Evolutionary conservation across 2,888 invertebrate genomes (phyloP), one percentile per base, ranked within the genome.

Genomic region (Pachycephus smyrnensis): DNA sequence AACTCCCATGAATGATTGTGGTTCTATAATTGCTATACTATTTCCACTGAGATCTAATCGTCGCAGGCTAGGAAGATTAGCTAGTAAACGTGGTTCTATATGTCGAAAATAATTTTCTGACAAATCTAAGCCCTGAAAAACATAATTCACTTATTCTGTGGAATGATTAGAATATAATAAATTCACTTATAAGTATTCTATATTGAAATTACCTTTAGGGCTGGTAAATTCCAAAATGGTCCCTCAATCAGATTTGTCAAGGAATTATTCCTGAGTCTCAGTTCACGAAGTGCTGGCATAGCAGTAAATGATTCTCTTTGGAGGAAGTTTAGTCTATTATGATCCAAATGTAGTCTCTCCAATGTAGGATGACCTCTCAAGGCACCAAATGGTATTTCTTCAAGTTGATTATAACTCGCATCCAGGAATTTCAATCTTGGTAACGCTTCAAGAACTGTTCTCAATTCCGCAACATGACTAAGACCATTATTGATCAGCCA

Each of bases 161-260:
- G 15, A 9, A 55, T 1, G 2, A 23, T 23, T 6, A 31, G 12
- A 12, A 71, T 31, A 32, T 31, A 33, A 11, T 30, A 68, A 33
- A 55, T 75, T 11, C 11, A 71, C 15, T 36, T 75, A 23, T 9
- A 76, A 33, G 4, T 76, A 12, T 33, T 35, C n/a, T 33, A 71
- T 31, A 15, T 71, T 71, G 6, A 32, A 69, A 55, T 82, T 81
- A 92, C 92, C 92, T 97, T 97, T 4, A 97, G 92, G 11, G 95
- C 95, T 0, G 97, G 97, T 73, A 97, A 92, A 92, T 97, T 96
- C 97, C 97, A 97, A 87, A 96, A 95, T 0, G 97, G 97, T 75
- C 95, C 94, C 81, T 95, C 95, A 73, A 95, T 92, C 76, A 95
- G 92, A 88, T 96, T 95, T 1, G 94, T 94, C 37, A 98, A 91